phyloP scores from a whole-genome alignment of 2,888 invertebrate genomes.

The Noctua janthe region DNA sequence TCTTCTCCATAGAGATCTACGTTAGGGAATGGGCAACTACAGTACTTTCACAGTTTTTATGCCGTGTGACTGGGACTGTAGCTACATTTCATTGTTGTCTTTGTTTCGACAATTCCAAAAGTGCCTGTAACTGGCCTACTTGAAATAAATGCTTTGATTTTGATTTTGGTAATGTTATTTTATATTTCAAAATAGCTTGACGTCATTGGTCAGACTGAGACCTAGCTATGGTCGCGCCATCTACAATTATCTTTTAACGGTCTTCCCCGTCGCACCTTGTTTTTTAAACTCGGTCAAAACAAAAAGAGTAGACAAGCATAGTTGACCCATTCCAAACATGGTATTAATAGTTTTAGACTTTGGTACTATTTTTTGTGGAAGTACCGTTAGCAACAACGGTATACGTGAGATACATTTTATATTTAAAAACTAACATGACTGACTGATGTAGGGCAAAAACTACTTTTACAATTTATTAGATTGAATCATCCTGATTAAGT shows the following conservation, averaged over 20 bases:
- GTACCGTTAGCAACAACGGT: conserved; percentile 66
- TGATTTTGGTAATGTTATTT: no score
- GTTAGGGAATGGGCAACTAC: no score
- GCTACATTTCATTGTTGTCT: no score
- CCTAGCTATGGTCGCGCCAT: not conserved
- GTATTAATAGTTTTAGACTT: conserved; percentile 40
- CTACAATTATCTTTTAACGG: not conserved
- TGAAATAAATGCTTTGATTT: no score
- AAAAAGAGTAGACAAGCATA: conserved; percentile 9
- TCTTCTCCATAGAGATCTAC: no score
- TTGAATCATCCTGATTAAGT: conserved; percentile 45
- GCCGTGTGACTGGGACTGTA: no score
- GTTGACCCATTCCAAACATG: conserved; percentile 44
- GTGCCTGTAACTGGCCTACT: no score
- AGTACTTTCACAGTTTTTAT: no score
- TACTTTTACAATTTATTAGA: conserved; percentile 52
- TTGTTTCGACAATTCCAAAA: no score
- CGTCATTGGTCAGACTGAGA: not conserved
- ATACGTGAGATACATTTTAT: conserved; percentile 38
- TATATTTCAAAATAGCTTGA: not conserved
- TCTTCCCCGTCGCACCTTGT: not conserved
- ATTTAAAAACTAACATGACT: conserved; percentile 25
- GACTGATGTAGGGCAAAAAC: conserved; percentile 59
- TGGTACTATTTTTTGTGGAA: conserved; percentile 50
- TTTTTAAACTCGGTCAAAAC: conserved; percentile 22